These are phyloP conservation scores for Orius insidiosus DNA, from an alignment of 1,140 invertebrate species.

Conservation along the genomic window DNA sequence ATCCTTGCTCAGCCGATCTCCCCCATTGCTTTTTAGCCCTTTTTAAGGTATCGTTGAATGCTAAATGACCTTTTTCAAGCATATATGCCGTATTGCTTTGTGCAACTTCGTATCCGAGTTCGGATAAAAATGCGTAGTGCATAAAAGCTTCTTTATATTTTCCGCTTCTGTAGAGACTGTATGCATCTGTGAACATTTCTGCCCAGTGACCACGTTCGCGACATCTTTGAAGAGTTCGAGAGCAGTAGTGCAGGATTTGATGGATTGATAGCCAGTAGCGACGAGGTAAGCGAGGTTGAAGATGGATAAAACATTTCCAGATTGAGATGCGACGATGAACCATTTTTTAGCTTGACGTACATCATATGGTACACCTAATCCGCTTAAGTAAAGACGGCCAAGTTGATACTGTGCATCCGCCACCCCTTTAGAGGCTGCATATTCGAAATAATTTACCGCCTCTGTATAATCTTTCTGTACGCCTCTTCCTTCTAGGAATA, in stretches of 20 bases:
- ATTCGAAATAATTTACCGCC: conserved; percentile 81
- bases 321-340: conserved; percentile 89
- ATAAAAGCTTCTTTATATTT: conserved; percentile 65
- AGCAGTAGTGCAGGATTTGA: conserved; percentile 76
- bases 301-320: conserved; percentile 86
- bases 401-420: conserved; percentile 93
- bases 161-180: conserved; percentile 66
- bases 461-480: conserved; percentile 76
- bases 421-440: conserved; percentile 79
- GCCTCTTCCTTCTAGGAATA: conserved; percentile 90
- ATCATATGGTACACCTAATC: conserved; percentile 73
- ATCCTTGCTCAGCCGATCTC: conserved; percentile 76
- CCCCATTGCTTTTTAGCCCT: conserved; percentile 72
- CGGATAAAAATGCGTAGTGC: conserved; percentile 80
- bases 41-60: not conserved
- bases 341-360: conserved; percentile 93
- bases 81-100: conserved; percentile 94
- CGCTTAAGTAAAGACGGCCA: conserved; percentile 95
- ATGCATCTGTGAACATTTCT: conserved; percentile 74
- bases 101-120: conserved; percentile 92
- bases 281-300: conserved; percentile 98
- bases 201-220: conserved; percentile 87
- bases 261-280: conserved; percentile 83
- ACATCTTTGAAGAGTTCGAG: conserved; percentile 92
- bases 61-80: conserved; percentile 53